Base-by-base conservation (phyloP, 2,888 invertebrate species). In the Cataglyphis livida region DNA sequence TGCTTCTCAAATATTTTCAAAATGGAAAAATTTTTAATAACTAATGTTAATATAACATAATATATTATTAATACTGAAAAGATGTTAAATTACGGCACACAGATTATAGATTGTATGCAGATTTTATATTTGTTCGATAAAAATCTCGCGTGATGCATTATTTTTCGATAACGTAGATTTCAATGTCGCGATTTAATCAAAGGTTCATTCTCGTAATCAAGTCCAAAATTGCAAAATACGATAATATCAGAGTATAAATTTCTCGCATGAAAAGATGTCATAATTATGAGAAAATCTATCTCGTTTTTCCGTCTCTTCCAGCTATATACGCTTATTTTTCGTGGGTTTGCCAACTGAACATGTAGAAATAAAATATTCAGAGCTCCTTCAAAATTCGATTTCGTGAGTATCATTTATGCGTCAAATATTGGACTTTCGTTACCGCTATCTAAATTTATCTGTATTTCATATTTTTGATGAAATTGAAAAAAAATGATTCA, bases 301-400 rank as follows among this genome's bases (percentile, higher is more conserved):
- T 68, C 44, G 12, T 44, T 61, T 38, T 70, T 18, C 38, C 78
- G 15, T 38, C 35, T 74, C 32, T 35, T n/a, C n/a, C 66, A 12
- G 15, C 18, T n/a, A 0, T n/a, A 0, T 51, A n/a, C 66, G 15
- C n/a, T 44, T 25, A 44, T 41, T 78, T 78, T 70, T 70, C 15
- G 70, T 59, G 15, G 44, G 44, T 44, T 79, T 70, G 44, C 71
- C 35, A 25, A 35, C 59, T 41, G 78, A 32, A 71, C 61, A 61
- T 79, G 78, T 10, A 59, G 35, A 70, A 59, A 61, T 79, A 71
- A 79, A 71, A 79, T 79, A 79, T 79, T 71, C 71, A 71, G 12
- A 78, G 18, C 15, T 44, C 48, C 44, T 41, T 21, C 78, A 76
- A 51, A 51, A 68, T 10, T 32, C 18, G 48, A 25, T 44, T 71